A percentile compares a stretch with the other conserved stretches of the same genome.
Conservation (phyloP, 2,797 vertebrate genomes). For the Spinus pinus region DNA sequence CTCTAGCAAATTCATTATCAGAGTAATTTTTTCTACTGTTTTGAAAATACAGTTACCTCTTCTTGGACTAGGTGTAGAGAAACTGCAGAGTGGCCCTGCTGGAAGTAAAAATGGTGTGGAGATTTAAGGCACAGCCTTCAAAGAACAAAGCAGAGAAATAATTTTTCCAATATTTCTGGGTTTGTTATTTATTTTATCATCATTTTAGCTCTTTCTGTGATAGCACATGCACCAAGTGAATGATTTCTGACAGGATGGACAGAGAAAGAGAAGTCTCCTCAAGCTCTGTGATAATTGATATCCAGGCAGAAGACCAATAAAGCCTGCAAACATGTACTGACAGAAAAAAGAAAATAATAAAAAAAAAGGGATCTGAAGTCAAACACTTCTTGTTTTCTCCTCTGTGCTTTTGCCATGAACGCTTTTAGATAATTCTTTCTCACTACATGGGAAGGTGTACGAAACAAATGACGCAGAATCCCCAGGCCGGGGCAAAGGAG, state of each 20-base stretch:
- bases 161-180: too few relatives aligned
- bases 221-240: neutral
- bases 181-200: neutral
- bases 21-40: neutral
- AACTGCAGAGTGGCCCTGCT: too few relatives aligned
- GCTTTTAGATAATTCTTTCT: neutral
- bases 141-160: neutral
- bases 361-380: neutral
- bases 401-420: neutral
- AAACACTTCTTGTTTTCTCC: neutral
- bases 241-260: neutral
- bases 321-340: neutral
- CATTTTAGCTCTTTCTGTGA: neutral
- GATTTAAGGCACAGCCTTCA: neutral
- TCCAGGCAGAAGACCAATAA: neutral
- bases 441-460: neutral
- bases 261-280: neutral
- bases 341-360: neutral
- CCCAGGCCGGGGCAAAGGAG: neutral
- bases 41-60: neutral
- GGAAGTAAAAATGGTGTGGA: neutral
- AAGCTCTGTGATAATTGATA: neutral
- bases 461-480: rapidly evolving
- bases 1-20: neutral
- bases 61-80: neutral